Evolutionary conservation across 2,888 invertebrate genomes (phyloP), one percentile per base, ranked within the genome.

Genomic region (Anticlea derivata): DNA sequence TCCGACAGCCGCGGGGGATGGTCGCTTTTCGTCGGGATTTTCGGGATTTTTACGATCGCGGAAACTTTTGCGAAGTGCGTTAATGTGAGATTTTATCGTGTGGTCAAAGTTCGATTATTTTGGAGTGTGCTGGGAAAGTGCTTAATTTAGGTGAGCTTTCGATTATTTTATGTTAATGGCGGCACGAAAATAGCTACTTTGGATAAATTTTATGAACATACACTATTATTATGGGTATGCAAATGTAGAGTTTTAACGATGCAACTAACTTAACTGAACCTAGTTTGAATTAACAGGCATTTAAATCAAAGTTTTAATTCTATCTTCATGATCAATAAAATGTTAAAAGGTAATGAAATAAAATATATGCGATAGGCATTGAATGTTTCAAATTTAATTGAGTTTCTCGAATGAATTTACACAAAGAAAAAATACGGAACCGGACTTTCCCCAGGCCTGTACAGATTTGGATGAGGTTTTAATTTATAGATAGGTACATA

Each of bases 1-100:
- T 67, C 66, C 54, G 56, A 54, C 41, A 59, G 54, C 58, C 60
- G 65, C 23, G 7, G 52, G 70, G 75, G 71, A 60, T 33, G 75
- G 72, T 63, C 69, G 80, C 68, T 57, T 70, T 60, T 65, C 53
- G 58, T 60, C 38, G 35, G 29, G 38, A 44, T 63, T 63, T 62
- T 45, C 60, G 56, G 58, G 39, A 51, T 64, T 44, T 62, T 60
- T 67, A 67, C 75, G 78, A 67, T 69, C 74, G 74, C 62, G 67
- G 60, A 56, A 76, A 78, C 78, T 78, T 77, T 75, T 50, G 20
- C 63, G 37, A 56, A 57, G 67, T 73, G 72, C 60, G 57, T 54
- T 65, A 61, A 53, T 50, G 64, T 63, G 50, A 48, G 65, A 67
- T 70, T 49, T 58, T 60, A 38, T 53, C 65, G 63, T 52, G 59